Evolutionary conservation across 2,888 invertebrate species (phyloP), one percentile per base, ranked within the genome.

Genomic region (Calliphora vomitoria): DNA sequence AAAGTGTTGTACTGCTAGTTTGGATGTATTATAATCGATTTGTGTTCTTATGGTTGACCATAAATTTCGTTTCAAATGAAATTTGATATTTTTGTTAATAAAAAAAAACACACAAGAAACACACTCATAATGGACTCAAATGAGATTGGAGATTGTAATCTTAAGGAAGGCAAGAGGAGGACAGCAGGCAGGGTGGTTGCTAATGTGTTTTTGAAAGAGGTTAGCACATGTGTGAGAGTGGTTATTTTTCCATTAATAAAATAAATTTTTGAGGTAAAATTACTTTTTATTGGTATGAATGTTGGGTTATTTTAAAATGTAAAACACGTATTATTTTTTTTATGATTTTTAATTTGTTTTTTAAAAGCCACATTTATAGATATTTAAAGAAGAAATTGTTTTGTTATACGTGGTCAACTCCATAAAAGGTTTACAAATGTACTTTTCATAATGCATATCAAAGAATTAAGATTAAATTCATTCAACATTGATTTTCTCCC

Each of bases 21-120:
- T 11, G 15, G 38, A 41, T n/a, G 64, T 11, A 44, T 31, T 25
- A 41, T 11, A 68, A 68, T 58, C 10, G 44, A 68, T 53, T 78
- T 41, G n/a, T 41, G 44, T 69, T 78, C 41, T 20, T 66, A n/a
- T 60, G 18, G 58, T 60, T 79, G 58, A 60, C 66, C 50, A 68
- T 74, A 66, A 84, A 58, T 50, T 35, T 38, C 15, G 0, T 53
- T 69, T 55, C 41, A 35, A 76, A 44, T 69, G 78, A 71, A 78
- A 83, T 62, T 78, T 72, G 71, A 83, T 83, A 83, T 13, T 64
- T 71, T 82, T 47, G 25, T 18, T 35, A 79, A 8, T 58, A 20
- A 58, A 78, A 44, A 38, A 38, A 53, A 10, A 80, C n/a, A n/a
- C n/a, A 15, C 8, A 41, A 44, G 1, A 60, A 20, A 50, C 20